Evolutionary conservation across 2,888 invertebrate genomes (phyloP).

Genomic region (Ptychoptera albimana): DNA sequence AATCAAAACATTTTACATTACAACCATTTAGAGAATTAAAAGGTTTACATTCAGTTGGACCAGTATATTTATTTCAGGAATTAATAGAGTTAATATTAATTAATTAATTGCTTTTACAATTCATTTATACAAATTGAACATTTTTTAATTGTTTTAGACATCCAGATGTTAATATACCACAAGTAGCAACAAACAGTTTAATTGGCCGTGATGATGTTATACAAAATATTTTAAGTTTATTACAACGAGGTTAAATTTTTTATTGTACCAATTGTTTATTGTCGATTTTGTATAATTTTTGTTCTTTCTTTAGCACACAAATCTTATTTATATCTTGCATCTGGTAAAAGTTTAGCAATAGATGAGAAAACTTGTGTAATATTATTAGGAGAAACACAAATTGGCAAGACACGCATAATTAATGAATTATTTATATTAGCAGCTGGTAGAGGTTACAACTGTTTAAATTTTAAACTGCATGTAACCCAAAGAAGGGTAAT

Average conservation of each 20-base stretch:
- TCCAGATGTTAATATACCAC: conserved; percentile 10
- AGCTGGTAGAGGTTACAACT: conserved; percentile 19
- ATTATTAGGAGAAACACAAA: conserved; percentile 15
- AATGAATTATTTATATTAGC: conserved; percentile 37
- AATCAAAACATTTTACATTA: conserved; percentile 39
- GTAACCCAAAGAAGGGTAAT: conserved; percentile 5
- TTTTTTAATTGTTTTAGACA: not conserved
- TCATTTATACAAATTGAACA: not conserved
- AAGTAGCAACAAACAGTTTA: conserved; percentile 28
- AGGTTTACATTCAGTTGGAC: conserved; percentile 43
- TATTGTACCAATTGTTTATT: too few species aligned
- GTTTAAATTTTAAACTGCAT: conserved; percentile 17
- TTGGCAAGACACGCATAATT: conserved; percentile 44
- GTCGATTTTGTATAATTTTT: too few species aligned
- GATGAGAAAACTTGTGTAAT: conserved; percentile 20
- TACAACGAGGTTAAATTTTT: too few species aligned
- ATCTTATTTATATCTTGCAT: not conserved
- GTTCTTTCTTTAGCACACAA: conserved; percentile 14
- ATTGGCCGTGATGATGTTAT: conserved; percentile 36
- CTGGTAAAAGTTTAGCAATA: not conserved
- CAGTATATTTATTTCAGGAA: conserved; percentile 44
- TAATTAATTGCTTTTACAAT: conserved; percentile 8
- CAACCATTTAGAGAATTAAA: conserved; percentile 40
- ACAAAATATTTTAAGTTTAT: conserved; percentile 15
- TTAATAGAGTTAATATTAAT: conserved; percentile 18